Evolutionary conservation across 2,888 invertebrate genomes (phyloP), one percentile per base, ranked within the genome.

Genomic region (Lasioglossum pauxillum): DNA sequence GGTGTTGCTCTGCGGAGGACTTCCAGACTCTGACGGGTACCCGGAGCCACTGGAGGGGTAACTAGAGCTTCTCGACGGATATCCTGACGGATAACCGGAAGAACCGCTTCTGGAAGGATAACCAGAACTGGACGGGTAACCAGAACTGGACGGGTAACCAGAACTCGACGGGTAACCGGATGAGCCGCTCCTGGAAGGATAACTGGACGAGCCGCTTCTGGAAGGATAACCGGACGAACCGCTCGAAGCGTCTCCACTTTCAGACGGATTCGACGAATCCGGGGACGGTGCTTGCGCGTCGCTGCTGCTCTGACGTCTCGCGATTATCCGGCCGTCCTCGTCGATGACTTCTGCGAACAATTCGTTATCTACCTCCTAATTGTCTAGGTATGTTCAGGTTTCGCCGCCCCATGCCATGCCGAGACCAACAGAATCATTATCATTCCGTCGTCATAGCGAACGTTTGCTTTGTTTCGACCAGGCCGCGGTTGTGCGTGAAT

Each of bases 291-390:
- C 44, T 46, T 79, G 80, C 19, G 69, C 78, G 60, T 74, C 87
- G 64, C 41, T 82, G 38, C 80, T 67, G 49, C 80, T 91, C 60
- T 93, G 92, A 14, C 93, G 92, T 82, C 90, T 92, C 60, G 76
- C 78, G 41, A 91, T 60, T 72, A 69, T 90, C 90, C 80, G 92
- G 75, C 83, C 80, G 67, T 92, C 92, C 10, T 86, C 93, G 31
- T 91, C 92, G 80, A 91, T 88, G 87, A 91, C 85, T 31, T 95
- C 95, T 95, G 95, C 87, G 92, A 95, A 94, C 93, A 95, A 91
- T 91, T 93, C 93, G 90, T 86, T 78, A 89, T 90, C 92, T 92
- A 86, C 91, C 88, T 89, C 86, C 91, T 90, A 90, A 90, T 82
- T 91, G 84, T 78, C 71, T 77, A 74, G 82, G 60, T 75, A 12